These are phyloP conservation scores for Agrotis clavis DNA, from an alignment of 2,888 invertebrate species.

Conservation along the genomic window DNA sequence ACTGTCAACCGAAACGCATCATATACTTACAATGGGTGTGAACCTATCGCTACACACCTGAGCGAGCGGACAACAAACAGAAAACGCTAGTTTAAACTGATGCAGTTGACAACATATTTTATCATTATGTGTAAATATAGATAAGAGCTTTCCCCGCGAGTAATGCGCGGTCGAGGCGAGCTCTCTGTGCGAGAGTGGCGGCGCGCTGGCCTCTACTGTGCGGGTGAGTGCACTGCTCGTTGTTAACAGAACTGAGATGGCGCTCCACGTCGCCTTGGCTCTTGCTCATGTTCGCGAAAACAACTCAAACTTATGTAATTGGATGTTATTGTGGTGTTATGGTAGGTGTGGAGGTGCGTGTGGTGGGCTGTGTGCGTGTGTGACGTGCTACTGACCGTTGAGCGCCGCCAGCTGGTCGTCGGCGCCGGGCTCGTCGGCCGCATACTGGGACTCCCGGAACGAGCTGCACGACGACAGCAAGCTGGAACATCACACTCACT, in stretches of 20 bases:
- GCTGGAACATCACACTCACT: conserved; percentile 82
- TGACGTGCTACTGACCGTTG: conserved; percentile 78
- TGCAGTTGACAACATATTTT: conserved; percentile 54
- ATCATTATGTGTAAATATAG: neutral
- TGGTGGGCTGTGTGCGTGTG: conserved; percentile 9
- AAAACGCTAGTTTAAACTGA: conserved; percentile 79
- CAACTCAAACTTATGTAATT: neutral
- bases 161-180: neutral
- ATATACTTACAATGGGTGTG: conserved; percentile 83
- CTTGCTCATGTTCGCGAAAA: neutral
- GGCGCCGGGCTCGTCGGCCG: conserved; percentile 92
- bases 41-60: conserved; percentile 87
- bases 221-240: neutral
- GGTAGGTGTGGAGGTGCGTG: neutral
- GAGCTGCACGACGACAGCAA: conserved; percentile 96
- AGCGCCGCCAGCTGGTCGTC: conserved; percentile 90
- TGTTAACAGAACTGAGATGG: neutral
- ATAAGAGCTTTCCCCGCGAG: no score
- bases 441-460: conserved; percentile 95
- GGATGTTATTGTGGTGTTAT: neutral
- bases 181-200: neutral
- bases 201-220: neutral
- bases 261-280: neutral
- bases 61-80: conserved; percentile 85
- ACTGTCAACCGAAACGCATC: conserved; percentile 71